phyloP scores from a whole-genome alignment of 2,888 invertebrate genomes.

The Diadegma fenestrale region DNA sequence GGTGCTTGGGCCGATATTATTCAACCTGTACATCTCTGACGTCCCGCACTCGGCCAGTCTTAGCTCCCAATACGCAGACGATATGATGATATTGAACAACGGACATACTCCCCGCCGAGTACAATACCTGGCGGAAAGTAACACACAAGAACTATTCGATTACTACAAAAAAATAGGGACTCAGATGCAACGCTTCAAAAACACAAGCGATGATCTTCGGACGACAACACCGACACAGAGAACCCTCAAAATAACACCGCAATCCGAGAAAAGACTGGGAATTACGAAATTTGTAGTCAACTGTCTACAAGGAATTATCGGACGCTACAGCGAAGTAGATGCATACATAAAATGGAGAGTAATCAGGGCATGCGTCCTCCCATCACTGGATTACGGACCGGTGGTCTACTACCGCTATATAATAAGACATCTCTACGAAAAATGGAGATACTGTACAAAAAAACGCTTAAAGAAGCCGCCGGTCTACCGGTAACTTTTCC shows the following conservation, averaged over 20 bases:
- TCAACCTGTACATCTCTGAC: conserved; percentile 38
- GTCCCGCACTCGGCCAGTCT: conserved; percentile 6
- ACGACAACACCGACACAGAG: conserved; percentile 42
- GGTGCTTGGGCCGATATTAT: conserved; percentile 45
- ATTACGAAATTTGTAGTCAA: too few relatives aligned
- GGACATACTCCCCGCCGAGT: conserved; percentile 33
- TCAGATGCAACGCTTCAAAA: conserved; percentile 40
- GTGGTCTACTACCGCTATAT: too few relatives aligned
- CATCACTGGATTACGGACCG: too few relatives aligned
- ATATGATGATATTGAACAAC: conserved; percentile 46
- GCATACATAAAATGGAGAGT: too few relatives aligned
- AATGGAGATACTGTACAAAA: too few relatives aligned
- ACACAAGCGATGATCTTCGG: conserved; percentile 38
- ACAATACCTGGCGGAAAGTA: conserved; percentile 22
- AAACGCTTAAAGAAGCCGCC: too few relatives aligned
- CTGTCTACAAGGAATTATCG: too few relatives aligned
- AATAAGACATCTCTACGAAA: too few relatives aligned
- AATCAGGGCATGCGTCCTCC: too few relatives aligned
- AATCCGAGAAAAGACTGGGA: too few relatives aligned
- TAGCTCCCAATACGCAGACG: conserved; percentile 36
- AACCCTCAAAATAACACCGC: conserved; percentile 46
- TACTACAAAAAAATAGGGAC: conserved; percentile 45
- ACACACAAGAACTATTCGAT: conserved; percentile 28
- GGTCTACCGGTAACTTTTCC: too few relatives aligned
- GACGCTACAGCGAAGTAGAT: too few relatives aligned